Percentiles rank a stretch among this genome's conserved stretches.
Conservation (phyloP, 2,113 vertebrate species). For the Thermophis baileyi region DNA sequence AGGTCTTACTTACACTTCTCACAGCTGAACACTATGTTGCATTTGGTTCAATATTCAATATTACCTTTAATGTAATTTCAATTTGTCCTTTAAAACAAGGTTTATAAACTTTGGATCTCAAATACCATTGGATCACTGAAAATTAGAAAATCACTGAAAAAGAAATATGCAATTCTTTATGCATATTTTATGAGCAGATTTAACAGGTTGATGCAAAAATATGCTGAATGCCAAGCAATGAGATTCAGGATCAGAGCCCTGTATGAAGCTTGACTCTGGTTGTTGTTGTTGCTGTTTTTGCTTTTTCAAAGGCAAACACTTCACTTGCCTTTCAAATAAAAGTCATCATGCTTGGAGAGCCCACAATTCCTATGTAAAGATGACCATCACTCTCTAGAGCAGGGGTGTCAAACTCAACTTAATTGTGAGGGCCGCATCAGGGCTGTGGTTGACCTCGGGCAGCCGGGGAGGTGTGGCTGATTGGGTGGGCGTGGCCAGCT, state of each 20-base stretch:
- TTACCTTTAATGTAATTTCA: background rate
- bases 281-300: background rate
- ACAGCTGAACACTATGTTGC: background rate
- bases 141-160: too few species aligned
- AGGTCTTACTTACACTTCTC: background rate
- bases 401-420: too few species aligned
- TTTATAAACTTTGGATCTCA: background rate
- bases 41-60: background rate
- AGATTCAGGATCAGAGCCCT: background rate
- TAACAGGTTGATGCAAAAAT: background rate
- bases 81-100: background rate
- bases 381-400: background rate
- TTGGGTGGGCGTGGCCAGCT: too few species aligned
- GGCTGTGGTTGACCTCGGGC: too few species aligned
- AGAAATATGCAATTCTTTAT: too few species aligned
- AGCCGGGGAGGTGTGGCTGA: too few species aligned
- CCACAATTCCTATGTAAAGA: background rate
- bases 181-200: background rate
- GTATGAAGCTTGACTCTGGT: background rate
- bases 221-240: background rate
- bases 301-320: background rate
- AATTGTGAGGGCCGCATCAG: too few species aligned
- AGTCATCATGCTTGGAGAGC: background rate
- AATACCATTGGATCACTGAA: background rate
- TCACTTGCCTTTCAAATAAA: background rate